Evolutionary conservation across 2,797 vertebrate genomes (phyloP), one percentile per base, ranked within the genome.

Genomic region (Chaunax sp.): DNA sequence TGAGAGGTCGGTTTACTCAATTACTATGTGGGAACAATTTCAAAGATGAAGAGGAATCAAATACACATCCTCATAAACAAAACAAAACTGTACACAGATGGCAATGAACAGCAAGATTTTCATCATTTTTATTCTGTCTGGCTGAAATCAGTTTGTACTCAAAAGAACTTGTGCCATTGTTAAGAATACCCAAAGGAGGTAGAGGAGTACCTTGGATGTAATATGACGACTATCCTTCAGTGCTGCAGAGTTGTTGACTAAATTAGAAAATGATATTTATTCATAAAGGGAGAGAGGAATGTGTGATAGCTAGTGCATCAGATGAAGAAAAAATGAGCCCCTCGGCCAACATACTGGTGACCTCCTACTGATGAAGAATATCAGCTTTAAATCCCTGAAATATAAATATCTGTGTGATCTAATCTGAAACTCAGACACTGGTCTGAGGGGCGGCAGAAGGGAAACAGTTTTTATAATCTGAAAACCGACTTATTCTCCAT

Each of bases 401-500:
- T 81, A 77, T 82, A 82, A 85, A 90, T 84, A 89, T 85, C 72
- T 73, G 60, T 67, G 70, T 75, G 72, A 80, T 79, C 82, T 89
- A 79, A 87, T 87, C 75, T 73, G 56, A 61, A 81, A 83, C 69
- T 79, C 72, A 78, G 70, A 79, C 65, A 50, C 47, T 46, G 71
- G 73, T 60, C 71, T 71, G 70, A 77, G 54, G 64, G 44, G 50
- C 16, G 28, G 14, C 35, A 55, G 52, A 75, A 46, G 49, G 64
- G 50, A 49, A 75, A 82, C 58, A 15, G 49, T 62, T 64, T 22
- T 62, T 16, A 56, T 62, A 72, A 81, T 84, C 61, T 70, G 64
- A 75, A 71, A 28, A 44, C 60, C 50, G 67, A 63, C 77, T 59
- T 49, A 49, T 62, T 72, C 63, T 72, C 72, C 38, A 55, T 72